Conservation (phyloP, 2,888 invertebrate species). For the Megastigmus dorsalis region DNA sequence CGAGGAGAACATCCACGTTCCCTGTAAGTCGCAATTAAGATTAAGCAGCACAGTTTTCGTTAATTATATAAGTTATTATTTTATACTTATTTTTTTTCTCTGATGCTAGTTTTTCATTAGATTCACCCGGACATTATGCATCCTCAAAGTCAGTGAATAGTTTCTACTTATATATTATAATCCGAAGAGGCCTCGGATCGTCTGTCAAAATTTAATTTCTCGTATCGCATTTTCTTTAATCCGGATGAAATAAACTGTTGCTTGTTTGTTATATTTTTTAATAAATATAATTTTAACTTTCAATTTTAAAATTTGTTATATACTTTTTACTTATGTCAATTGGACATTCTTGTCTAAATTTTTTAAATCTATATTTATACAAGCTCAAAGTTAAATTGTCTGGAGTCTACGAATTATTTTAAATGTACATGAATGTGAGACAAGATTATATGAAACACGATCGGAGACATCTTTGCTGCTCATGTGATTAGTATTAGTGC, state of each 20-base stretch:
- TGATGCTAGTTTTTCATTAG: slow-evolving; percentile 20
- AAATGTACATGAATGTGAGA: no score
- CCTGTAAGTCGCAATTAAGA: slow-evolving; percentile 77
- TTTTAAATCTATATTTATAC: neutral
- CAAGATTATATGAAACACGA: neutral
- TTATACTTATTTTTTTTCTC: slow-evolving; percentile 11
- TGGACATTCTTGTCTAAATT: neutral
- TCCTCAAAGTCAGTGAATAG: slow-evolving; percentile 17
- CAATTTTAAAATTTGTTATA: neutral
- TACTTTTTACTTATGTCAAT: neutral
- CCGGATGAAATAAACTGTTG: no score
- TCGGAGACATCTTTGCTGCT: slow-evolving; percentile 11
- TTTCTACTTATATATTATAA: slow-evolving; percentile 1
- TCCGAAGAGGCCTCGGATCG: slow-evolving; percentile 7
- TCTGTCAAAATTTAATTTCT: no score
- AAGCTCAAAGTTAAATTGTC: no score
- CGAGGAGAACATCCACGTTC: slow-evolving; percentile 79
- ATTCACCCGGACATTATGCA: slow-evolving; percentile 2
- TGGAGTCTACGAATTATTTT: no score
- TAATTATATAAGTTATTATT: slow-evolving; percentile 21
- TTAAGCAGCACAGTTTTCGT: slow-evolving; percentile 24
- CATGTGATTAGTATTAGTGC: slow-evolving; percentile 35
- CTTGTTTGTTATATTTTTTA: no score
- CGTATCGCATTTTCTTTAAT: no score
- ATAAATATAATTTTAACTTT: neutral